Conservation (phyloP, 2,888 invertebrate species). For the Heliconius cydno region DNA sequence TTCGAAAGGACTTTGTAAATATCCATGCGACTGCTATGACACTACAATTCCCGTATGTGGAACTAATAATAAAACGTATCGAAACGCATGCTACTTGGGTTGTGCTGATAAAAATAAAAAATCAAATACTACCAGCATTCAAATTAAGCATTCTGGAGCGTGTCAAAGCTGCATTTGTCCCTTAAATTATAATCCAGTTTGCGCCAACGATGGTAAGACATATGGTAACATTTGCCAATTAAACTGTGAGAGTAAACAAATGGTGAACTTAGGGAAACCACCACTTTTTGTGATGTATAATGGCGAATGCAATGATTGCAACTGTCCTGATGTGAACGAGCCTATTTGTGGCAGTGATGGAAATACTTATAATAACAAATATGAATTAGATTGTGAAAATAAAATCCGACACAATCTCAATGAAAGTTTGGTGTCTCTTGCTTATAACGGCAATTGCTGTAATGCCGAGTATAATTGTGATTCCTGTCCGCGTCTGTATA, state of each 20-base stretch:
- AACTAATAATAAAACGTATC: constrained; percentile 43
- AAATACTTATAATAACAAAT: constrained; percentile 52
- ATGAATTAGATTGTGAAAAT: constrained; percentile 50
- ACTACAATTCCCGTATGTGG: constrained; percentile 45
- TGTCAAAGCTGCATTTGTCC: constrained; percentile 45
- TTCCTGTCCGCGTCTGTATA: constrained; percentile 43
- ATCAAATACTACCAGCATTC: constrained; percentile 36
- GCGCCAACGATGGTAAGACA: constrained; percentile 55
- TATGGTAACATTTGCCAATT: constrained; percentile 56
- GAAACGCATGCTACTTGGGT: constrained; percentile 42
- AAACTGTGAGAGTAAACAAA: constrained; percentile 52
- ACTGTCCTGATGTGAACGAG: constrained; percentile 37
- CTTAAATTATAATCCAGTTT: constrained; percentile 46
- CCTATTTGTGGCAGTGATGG: constrained; percentile 54
- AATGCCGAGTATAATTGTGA: constrained; percentile 38
- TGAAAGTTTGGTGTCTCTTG: constrained; percentile 11
- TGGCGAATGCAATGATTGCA: constrained; percentile 43
- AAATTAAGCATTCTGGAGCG: constrained; percentile 46
- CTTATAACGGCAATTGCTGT: constrained; percentile 40
- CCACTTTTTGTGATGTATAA: constrained; percentile 41
- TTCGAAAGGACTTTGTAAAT: constrained; percentile 34
- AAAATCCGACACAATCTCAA: constrained; percentile 36
- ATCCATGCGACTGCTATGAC: constrained; percentile 41
- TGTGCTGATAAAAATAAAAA: constrained; percentile 41
- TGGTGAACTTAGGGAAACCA: constrained; percentile 43